phyloP scores from a whole-genome alignment of 1,140 invertebrate genomes.

The Drosophila pallidifrons region DNA sequence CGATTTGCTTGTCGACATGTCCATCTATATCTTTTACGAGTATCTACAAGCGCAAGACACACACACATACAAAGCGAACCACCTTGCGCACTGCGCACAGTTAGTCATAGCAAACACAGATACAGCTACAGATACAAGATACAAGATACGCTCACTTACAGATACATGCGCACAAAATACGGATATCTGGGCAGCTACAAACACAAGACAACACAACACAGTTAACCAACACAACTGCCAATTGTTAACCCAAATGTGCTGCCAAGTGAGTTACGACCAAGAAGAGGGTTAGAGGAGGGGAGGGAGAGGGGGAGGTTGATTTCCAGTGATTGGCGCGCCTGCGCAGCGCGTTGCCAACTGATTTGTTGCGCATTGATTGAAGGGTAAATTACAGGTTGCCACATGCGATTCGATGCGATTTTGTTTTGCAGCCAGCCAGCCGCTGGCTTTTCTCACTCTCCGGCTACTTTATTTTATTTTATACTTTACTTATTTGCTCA shows the following conservation, averaged over 20 bases:
- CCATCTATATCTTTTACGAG: constrained; percentile 23
- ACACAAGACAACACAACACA: constrained; percentile 9
- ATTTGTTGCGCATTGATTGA: constrained; percentile 82
- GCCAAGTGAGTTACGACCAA: constrained; percentile 69
- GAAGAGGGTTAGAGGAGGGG: background rate
- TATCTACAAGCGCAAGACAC: constrained; percentile 43
- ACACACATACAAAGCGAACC: constrained; percentile 48
- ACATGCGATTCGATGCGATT: constrained; percentile 76
- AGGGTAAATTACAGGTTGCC: constrained; percentile 82
- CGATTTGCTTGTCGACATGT: constrained; percentile 34
- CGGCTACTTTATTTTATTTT: constrained; percentile 48
- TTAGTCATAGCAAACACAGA: constrained; percentile 66
- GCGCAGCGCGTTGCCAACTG: constrained; percentile 77
- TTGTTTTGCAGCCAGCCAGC: constrained; percentile 31
- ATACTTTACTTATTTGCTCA: constrained; percentile 56
- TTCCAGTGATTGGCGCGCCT: constrained; percentile 60
- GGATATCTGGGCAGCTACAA: constrained; percentile 49
- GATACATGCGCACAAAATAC: constrained; percentile 12
- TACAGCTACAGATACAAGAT: constrained; percentile 8
- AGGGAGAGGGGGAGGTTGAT: background rate
- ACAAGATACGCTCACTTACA: constrained; percentile 23
- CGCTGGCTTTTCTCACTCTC: constrained; percentile 51
- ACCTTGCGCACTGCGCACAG: constrained; percentile 76
- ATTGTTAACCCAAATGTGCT: constrained; percentile 83
- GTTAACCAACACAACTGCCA: constrained; percentile 68